Evolutionary conservation across 2,888 invertebrate species (phyloP), one percentile per base, ranked within the genome.

Genomic region (Augiades crinisus): DNA sequence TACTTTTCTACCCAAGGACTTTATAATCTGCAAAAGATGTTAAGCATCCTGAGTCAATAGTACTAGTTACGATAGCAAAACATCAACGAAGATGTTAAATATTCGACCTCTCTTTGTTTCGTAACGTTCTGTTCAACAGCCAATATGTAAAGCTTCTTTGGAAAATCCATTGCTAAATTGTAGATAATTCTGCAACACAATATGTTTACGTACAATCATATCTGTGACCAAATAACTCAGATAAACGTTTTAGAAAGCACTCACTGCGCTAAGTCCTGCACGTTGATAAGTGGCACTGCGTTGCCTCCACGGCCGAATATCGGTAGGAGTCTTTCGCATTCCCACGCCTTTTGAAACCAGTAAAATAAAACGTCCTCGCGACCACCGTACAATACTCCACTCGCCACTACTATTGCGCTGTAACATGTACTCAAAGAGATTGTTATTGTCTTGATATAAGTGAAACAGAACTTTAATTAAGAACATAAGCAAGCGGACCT

Each of bases 281-380:
- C 84, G 65, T 94, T 92, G 43, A 94, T 84, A 12, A 94, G 70
- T 0, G 94, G 94, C 34, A 94, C 75, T 14, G 70, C 70, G 64
- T 94, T 94, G 5, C 68, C 71, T 1, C 93, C 94, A 5, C 85
- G 78, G 0, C 90, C 90, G 22, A 93, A 76, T 53, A 94, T 77
- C 0, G 93, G 93, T 17, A 94, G 68, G 14, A 86, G 70, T n/a
- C 79, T 79, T 54, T 91, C 91, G 59, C 92, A 92, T 54, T 91
- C 88, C 93, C 93, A 94, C 7, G 92, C 91, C 65, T 91, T 87
- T 80, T 92, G 93, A 67, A 94, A 94, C 70, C 93, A 90, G 65
- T 91, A 92, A 58, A 90, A 91, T 1, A 94, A 75, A n/a, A 89
- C 81, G 30, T 91, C 91, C 65, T 94, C 92, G 31, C 87, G 90